phyloP scores from a whole-genome alignment of 2,888 invertebrate genomes.

The Sesia apiformis region DNA sequence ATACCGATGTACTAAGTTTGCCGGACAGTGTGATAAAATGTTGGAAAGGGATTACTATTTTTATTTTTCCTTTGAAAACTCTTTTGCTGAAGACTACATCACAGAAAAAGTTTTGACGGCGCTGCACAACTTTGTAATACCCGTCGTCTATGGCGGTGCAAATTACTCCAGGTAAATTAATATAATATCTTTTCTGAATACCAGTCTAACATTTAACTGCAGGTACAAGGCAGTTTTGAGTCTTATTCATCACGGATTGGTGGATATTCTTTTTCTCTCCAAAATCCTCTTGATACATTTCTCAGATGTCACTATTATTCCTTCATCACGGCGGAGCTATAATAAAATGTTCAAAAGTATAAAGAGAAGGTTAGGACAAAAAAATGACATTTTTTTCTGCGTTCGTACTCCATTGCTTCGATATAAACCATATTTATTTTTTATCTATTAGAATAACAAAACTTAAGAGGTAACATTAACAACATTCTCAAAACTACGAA shows the following conservation, averaged over 20 bases:
- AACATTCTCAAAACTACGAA: too few species aligned
- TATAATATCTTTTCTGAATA: neutral
- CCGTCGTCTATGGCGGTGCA: conserved; percentile 78
- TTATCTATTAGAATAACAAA: too few species aligned
- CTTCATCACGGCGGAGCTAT: too few species aligned
- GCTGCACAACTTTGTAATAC: conserved; percentile 71
- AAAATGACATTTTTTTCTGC: too few species aligned
- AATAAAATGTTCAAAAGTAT: too few species aligned
- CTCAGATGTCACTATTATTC: too few species aligned
- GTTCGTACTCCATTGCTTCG: too few species aligned
- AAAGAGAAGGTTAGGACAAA: too few species aligned
- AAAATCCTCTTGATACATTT: too few species aligned
- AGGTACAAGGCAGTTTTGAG: neutral
- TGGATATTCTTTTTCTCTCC: too few species aligned
- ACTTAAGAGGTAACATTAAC: too few species aligned
- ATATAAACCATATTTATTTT: too few species aligned
- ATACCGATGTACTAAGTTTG: conserved; percentile 17
- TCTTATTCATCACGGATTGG: neutral
- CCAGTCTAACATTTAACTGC: neutral
- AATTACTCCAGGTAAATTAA: conserved; percentile 55
- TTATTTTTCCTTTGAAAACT: conserved; percentile 42
- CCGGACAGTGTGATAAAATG: conserved; percentile 18
- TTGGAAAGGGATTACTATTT: conserved; percentile 34
- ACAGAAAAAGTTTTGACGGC: conserved; percentile 41
- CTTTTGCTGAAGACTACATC: conserved; percentile 35